Evolutionary conservation across 2,113 vertebrate species (phyloP).

Genomic region (Istiophorus platypterus): DNA sequence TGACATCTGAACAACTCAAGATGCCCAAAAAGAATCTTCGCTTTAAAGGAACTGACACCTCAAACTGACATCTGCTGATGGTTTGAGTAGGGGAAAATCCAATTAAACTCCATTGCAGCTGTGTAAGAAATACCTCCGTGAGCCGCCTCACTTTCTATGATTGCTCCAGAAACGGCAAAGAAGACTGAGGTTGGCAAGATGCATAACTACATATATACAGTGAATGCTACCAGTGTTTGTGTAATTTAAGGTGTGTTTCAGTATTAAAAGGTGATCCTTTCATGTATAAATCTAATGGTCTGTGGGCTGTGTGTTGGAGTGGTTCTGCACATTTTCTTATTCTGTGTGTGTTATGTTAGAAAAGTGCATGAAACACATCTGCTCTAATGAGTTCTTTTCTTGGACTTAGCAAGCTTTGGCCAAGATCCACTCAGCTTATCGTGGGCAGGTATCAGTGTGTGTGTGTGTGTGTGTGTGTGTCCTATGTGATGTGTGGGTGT

Average conservation of each 20-base stretch:
- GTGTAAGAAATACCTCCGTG: neutral
- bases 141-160: neutral
- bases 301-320: neutral
- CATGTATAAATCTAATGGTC: neutral
- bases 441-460: conserved; percentile 27
- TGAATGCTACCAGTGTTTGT: neutral
- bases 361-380: conserved; percentile 49
- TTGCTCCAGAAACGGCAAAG: too few species aligned
- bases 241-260: neutral
- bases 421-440: conserved; percentile 37
- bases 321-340: neutral
- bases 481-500: conserved; percentile 51
- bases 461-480: conserved; percentile 8
- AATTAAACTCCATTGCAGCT: neutral
- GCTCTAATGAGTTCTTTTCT: conserved; percentile 72
- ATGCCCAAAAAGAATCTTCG: neutral
- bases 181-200: too few species aligned
- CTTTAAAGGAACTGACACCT: neutral
- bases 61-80: neutral
- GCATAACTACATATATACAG: too few species aligned
- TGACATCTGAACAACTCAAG: neutral
- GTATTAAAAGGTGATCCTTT: neutral
- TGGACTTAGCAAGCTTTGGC: conserved; percentile 52
- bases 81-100: neutral
- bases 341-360: conserved; percentile 12